Evolutionary conservation across 1,140 invertebrate genomes (phyloP).

Genomic region (Cyclargus thomasi): DNA sequence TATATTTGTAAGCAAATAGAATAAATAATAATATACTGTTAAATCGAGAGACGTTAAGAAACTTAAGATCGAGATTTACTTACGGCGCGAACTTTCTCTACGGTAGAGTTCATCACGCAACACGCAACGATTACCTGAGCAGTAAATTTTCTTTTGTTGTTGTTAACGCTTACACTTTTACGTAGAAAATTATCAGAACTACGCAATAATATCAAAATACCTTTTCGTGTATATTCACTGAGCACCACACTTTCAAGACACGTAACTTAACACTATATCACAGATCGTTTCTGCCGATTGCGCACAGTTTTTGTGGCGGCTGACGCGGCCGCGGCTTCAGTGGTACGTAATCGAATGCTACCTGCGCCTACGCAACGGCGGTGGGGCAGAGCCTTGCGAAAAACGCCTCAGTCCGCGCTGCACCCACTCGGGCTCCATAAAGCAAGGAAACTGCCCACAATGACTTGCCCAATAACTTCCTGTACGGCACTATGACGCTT

Average conservation of each 20-base stretch:
- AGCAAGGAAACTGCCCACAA: slow-evolving; percentile 34
- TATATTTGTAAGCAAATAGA: neutral
- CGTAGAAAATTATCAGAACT: no score
- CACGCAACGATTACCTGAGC: slow-evolving; percentile 2
- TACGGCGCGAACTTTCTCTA: slow-evolving; percentile 5
- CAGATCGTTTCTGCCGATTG: slow-evolving; percentile 60
- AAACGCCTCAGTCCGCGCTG: slow-evolving; percentile 40
- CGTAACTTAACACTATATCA: slow-evolving; percentile 68
- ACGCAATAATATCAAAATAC: neutral
- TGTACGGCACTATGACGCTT: slow-evolving; percentile 20
- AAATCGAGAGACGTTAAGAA: neutral
- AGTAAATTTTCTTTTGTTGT: neutral
- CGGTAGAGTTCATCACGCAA: neutral
- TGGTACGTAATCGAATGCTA: slow-evolving; percentile 34
- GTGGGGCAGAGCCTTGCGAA: slow-evolving; percentile 69
- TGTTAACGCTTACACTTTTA: neutral
- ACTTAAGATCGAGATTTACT: neutral
- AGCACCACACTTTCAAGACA: slow-evolving; percentile 28
- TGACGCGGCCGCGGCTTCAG: slow-evolving; percentile 38
- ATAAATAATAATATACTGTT: neutral
- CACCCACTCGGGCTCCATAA: slow-evolving; percentile 35
- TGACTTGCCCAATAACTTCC: slow-evolving; percentile 29
- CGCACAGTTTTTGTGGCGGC: slow-evolving; percentile 45
- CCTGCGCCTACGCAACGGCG: slow-evolving; percentile 34
- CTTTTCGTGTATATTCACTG: slow-evolving; percentile 24